Percentiles rank a stretch among this genome's conserved stretches.
These are phyloP conservation scores for Polymixis lichenea DNA, from an alignment of 2,888 invertebrate genomes.

Conservation along the genomic window DNA sequence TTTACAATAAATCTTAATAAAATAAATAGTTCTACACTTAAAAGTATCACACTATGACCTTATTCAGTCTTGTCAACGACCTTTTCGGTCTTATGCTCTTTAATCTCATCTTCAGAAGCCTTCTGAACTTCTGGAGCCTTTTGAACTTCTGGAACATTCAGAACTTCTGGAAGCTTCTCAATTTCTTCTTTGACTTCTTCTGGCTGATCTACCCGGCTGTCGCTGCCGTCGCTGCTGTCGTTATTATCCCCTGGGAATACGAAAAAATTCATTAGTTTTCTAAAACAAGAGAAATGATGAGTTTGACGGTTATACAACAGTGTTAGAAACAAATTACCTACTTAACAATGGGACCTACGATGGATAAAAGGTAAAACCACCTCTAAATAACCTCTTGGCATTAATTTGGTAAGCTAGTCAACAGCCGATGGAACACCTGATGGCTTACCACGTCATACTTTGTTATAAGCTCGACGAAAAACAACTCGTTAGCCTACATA, in stretches of 20 bases:
- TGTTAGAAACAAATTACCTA: constrained; percentile 37
- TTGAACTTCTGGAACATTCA: constrained; percentile 59
- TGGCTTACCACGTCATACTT: neutral
- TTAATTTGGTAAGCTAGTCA: neutral
- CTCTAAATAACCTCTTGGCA: neutral
- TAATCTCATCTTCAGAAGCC: constrained; percentile 63
- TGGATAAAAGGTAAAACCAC: neutral
- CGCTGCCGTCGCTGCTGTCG: constrained; percentile 73
- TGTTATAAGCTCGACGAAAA: neutral
- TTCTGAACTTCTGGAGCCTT: constrained; percentile 62
- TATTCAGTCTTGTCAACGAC: constrained; percentile 82
- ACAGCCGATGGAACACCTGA: no score
- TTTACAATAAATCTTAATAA: constrained; percentile 68
- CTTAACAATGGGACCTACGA: neutral
- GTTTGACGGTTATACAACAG: neutral
- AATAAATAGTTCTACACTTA: constrained; percentile 71
- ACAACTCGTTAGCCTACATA: neutral
- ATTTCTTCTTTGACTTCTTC: constrained; percentile 54
- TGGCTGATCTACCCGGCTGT: constrained; percentile 73
- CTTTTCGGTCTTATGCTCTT: constrained; percentile 66
- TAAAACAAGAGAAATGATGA: neutral
- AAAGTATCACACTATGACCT: constrained; percentile 79
- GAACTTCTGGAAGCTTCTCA: constrained; percentile 59
- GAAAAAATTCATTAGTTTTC: constrained; percentile 17
- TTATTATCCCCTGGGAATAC: constrained; percentile 80